Evolutionary conservation across 92 coral and sea anemone species (phyloP), one percentile per base, ranked within the genome.

Genomic region (Pocillopora meandrina): DNA sequence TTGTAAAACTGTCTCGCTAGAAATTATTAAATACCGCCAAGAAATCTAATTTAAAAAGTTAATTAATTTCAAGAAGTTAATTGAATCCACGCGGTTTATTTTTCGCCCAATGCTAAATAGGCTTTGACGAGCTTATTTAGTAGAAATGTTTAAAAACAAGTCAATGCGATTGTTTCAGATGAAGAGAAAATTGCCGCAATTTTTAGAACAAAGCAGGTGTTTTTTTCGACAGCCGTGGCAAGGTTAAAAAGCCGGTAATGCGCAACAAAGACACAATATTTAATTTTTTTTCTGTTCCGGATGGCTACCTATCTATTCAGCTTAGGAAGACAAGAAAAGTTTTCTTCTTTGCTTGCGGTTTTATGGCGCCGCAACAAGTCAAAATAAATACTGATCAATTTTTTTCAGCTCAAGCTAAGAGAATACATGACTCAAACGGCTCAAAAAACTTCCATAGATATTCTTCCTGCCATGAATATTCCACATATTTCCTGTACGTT

Each of bases 1-100:
- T 63, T 47, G 80, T 57, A 6, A 73, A 83, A 83, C 26, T 73
- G 86, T 72, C 77, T 58, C 77, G 72, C 66, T 58, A 72, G 42
- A 62, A 14, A 55, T 73, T 34, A 47, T 66, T 55, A 33, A 82
- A 74, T 62, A 35, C 80, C 72, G 80, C 23, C 64, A 73, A 74
- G 65, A 31, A 64, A 73, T 16, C 47, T 57, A 82, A 61, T 72
- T 71, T 34, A 52, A 74, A 73, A 72, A 49, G 73, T 62, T 63
- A 65, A 73, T 74, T 61, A 72, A 21, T 21, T 70, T 17, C 47
- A 61, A 49, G 72, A 73, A 61, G 72, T 82, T 82, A 47, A 67
- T 72, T 60, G 47, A 47, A 72, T 42, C 52, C 52, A 49, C 56
- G 23, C 56, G 61, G 55, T 21, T 49, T 52, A 65, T n/a, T n/a